Evolutionary conservation across 2,888 invertebrate genomes (phyloP).

Genomic region (Aplocera efformata): DNA sequence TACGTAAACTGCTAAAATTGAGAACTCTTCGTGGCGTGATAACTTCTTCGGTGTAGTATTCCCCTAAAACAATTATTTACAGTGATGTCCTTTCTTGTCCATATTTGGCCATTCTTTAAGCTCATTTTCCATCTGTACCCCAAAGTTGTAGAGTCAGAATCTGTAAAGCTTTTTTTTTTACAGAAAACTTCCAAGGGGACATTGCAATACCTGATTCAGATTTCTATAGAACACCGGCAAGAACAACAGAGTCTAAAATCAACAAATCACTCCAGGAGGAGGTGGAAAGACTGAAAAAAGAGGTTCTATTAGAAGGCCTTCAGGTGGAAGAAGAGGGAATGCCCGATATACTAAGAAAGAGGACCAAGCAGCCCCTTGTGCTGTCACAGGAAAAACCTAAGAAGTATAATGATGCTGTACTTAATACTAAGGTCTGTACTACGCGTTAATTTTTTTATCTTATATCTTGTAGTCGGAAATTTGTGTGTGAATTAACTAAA

Average conservation of each 20-base stretch:
- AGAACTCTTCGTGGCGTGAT: no score
- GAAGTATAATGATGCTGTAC: slow-evolving; percentile 70
- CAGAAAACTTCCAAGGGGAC: slow-evolving; percentile 91
- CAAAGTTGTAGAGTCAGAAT: no score
- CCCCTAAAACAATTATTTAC: no score
- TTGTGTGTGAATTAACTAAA: no score
- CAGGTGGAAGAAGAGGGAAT: slow-evolving; percentile 92
- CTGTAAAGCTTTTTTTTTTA: slow-evolving; percentile 62
- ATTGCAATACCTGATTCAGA: slow-evolving; percentile 87
- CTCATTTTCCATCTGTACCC: no score
- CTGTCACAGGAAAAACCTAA: slow-evolving; percentile 71
- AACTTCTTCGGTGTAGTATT: no score
- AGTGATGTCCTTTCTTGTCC: no score
- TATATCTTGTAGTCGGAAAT: no score
- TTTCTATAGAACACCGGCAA: slow-evolving; percentile 53
- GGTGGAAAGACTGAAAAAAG: slow-evolving; percentile 90
- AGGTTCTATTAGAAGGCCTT: slow-evolving; percentile 88
- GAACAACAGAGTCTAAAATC: slow-evolving; percentile 68
- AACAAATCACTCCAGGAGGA: slow-evolving; percentile 87
- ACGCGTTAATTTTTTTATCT: no score
- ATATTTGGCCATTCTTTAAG: no score
- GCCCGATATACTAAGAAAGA: slow-evolving; percentile 85
- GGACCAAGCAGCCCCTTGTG: slow-evolving; percentile 83
- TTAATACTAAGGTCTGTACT: slow-evolving; percentile 69
- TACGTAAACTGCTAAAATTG: no score